phyloP scores from a whole-genome alignment of 2,113 vertebrate species.

The Nyctereutes procyonoides region DNA sequence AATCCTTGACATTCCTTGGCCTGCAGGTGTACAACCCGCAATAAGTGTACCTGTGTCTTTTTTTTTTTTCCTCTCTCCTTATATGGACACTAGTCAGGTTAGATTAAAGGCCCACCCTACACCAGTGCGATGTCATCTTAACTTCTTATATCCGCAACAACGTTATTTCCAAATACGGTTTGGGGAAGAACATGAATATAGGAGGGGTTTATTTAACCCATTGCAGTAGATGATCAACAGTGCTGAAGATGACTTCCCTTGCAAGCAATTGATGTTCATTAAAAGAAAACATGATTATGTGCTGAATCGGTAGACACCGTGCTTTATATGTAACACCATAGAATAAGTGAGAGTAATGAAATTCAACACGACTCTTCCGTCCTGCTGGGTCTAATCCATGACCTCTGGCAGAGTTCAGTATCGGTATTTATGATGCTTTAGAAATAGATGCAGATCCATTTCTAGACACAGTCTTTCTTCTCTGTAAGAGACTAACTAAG shows the following conservation, averaged over 20 bases:
- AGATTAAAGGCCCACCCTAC: not conserved
- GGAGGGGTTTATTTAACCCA: not conserved
- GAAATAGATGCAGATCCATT: not conserved
- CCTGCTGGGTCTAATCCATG: not conserved
- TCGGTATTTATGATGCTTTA: not conserved
- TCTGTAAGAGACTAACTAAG: not conserved
- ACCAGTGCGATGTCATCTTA: not conserved
- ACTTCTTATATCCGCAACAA: not conserved
- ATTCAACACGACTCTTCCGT: not conserved
- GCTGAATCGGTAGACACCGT: not conserved
- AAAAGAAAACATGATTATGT: not conserved
- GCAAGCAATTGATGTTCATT: not conserved
- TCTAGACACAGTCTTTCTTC: not conserved
- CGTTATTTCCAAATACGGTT: not conserved
- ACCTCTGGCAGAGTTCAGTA: not conserved
- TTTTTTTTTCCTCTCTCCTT: not conserved
- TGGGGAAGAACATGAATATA: not conserved
- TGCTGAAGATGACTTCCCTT: not conserved
- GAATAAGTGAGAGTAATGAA: not conserved
- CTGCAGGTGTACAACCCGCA: not conserved
- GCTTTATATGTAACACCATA: not conserved
- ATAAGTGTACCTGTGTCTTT: fast-evolving
- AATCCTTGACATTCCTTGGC: not conserved
- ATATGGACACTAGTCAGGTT: not conserved
- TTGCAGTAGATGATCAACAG: not conserved